These are phyloP conservation scores for Leucophenga maculata DNA, from an alignment of 2,888 invertebrate genomes.

Conservation along the genomic window DNA sequence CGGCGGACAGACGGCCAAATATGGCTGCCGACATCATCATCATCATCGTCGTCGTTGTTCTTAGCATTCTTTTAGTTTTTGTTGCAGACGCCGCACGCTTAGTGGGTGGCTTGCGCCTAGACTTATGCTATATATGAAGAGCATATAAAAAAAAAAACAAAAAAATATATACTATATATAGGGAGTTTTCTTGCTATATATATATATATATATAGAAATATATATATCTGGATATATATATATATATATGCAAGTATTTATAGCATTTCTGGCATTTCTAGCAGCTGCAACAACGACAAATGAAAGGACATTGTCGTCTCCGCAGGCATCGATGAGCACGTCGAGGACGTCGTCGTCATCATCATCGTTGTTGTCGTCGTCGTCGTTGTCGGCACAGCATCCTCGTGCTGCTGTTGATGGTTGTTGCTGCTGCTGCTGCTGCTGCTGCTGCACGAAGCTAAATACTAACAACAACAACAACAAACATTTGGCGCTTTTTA, in stretches of 20 bases:
- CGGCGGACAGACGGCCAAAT: background rate
- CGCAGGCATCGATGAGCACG: slow-evolving; percentile 13
- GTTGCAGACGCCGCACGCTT: too few relatives aligned
- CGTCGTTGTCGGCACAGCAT: slow-evolving; percentile 33
- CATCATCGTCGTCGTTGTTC: background rate
- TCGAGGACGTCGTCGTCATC: slow-evolving; percentile 29
- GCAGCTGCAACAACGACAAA: slow-evolving; percentile 53
- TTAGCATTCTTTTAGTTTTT: too few relatives aligned
- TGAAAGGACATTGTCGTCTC: slow-evolving; percentile 65
- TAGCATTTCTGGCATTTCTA: background rate
- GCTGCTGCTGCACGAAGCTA: slow-evolving; percentile 43
- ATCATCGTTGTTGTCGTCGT: slow-evolving; percentile 35
- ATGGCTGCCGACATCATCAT: background rate
- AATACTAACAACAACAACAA: slow-evolving; percentile 33
- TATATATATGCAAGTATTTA: background rate
- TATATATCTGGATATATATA: background rate
- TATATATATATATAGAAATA: background rate
- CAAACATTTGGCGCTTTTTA: too few relatives aligned
- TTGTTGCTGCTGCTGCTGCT: slow-evolving; percentile 43
- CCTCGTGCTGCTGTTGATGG: background rate
- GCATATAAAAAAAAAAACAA: too few relatives aligned
- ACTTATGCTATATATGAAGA: background rate
- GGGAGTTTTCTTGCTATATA: background rate
- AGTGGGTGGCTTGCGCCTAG: background rate
- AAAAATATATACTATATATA: too few relatives aligned